Conservation (phyloP, 35 echinoderm and acorn worm species). For the Apostichopus parvimensis region DNA sequence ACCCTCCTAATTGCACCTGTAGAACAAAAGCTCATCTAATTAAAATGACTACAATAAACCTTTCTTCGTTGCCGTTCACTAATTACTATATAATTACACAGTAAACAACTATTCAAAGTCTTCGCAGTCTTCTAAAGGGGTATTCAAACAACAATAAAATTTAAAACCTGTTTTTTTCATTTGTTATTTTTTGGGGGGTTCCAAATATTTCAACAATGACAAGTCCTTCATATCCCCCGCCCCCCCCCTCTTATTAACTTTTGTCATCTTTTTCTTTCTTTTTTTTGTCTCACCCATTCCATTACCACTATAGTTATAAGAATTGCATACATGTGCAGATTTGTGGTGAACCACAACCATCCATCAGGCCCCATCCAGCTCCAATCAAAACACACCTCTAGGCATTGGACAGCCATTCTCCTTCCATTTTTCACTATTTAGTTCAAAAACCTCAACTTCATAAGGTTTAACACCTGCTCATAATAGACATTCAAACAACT, state of each 20-base stretch:
- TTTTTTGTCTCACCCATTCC: too few relatives aligned
- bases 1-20: too few relatives aligned
- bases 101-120: too few relatives aligned
- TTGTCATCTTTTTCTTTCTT: background rate
- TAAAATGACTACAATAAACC: too few relatives aligned
- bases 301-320: too few relatives aligned
- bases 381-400: constrained; percentile 35
- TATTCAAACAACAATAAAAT: too few relatives aligned
- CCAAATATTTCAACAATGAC: background rate
- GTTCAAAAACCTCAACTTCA: constrained; percentile 7
- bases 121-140: too few relatives aligned
- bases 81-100: too few relatives aligned
- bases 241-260: background rate
- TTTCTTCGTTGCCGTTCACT: too few relatives aligned
- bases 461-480: constrained; percentile 21
- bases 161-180: background rate
- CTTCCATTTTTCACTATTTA: background rate
- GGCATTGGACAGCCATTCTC: background rate
- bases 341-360: background rate
- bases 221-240: background rate
- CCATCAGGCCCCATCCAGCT: background rate
- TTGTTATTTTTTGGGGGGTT: background rate
- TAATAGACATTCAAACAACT: constrained; percentile 7
- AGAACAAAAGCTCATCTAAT: too few relatives aligned
- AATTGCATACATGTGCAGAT: background rate